phyloP scores from a whole-genome alignment of 2,888 invertebrate genomes.

The Laspeyria flexula region DNA sequence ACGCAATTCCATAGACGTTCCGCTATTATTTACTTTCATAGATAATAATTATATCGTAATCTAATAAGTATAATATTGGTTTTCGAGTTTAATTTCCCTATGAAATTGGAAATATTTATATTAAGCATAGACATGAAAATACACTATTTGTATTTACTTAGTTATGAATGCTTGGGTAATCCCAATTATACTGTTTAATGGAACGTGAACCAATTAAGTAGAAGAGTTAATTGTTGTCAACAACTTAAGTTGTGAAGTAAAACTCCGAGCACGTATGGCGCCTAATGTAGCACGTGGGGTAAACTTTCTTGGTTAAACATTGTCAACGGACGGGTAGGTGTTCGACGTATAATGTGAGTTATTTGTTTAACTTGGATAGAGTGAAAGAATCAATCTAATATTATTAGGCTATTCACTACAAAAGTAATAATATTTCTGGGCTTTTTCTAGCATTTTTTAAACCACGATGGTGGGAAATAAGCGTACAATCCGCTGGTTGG shows the following conservation, averaged over 20 bases:
- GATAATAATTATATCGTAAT: constrained; percentile 21
- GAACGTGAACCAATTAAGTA: background rate
- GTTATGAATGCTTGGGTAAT: background rate
- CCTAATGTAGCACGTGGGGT: background rate
- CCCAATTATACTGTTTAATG: background rate
- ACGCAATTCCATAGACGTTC: constrained; percentile 3
- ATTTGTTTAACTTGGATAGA: background rate
- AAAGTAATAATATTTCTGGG: too few relatives aligned
- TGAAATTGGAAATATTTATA: background rate
- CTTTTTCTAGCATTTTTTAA: too few relatives aligned
- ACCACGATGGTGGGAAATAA: too few relatives aligned
- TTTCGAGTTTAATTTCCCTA: background rate
- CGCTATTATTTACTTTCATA: background rate
- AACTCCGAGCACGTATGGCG: background rate
- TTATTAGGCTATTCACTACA: too few relatives aligned
- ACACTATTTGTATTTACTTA: background rate
- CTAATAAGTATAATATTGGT: constrained; percentile 8
- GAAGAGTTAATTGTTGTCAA: background rate
- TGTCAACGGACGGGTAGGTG: background rate
- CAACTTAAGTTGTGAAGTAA: background rate
- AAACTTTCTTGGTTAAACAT: background rate
- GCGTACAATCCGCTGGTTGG: too few relatives aligned
- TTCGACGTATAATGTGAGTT: background rate
- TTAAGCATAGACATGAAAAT: background rate
- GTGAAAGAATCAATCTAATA: background rate